These are phyloP conservation scores for Mesaphorura yosii DNA, from an alignment of 1,140 invertebrate genomes.

Conservation along the genomic window DNA sequence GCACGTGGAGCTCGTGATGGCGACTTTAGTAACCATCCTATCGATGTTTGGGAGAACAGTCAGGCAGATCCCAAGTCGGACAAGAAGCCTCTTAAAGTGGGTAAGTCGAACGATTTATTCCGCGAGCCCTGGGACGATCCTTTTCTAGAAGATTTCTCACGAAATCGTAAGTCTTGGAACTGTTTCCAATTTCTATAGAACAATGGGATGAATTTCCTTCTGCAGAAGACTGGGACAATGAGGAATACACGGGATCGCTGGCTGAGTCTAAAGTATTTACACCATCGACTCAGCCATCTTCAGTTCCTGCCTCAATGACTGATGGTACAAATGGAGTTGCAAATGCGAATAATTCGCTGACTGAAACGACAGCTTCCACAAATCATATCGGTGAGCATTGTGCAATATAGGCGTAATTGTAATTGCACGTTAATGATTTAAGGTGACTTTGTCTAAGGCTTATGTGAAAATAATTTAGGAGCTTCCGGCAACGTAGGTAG, in stretches of 20 bases:
- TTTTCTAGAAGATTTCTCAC: not conserved
- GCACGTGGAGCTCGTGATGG: slow-evolving; percentile 23
- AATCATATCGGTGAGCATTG: too few species aligned
- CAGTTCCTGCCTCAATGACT: slow-evolving; percentile 31
- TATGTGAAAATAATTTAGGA: too few species aligned
- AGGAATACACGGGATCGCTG: slow-evolving; percentile 83
- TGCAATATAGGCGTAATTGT: too few species aligned
- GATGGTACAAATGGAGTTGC: slow-evolving; percentile 22
- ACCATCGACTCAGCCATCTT: slow-evolving; percentile 44
- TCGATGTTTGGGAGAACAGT: slow-evolving; percentile 32
- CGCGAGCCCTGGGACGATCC: too few species aligned
- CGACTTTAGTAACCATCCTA: slow-evolving; percentile 20
- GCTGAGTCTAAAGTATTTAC: slow-evolving; percentile 91
- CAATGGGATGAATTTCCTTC: slow-evolving; percentile 32
- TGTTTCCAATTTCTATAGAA: slow-evolving; percentile 8
- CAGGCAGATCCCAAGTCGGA: slow-evolving; percentile 25
- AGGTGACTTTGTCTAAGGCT: too few species aligned
- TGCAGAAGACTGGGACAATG: slow-evolving; percentile 84
- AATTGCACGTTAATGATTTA: too few species aligned
- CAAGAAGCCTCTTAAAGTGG: slow-evolving; percentile 26
- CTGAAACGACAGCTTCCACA: too few species aligned
- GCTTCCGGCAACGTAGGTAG: too few species aligned
- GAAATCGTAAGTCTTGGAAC: not conserved
- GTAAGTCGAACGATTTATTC: slow-evolving; percentile 14
- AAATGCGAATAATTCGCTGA: slow-evolving; percentile 3